Percentiles rank a stretch among this genome's conserved stretches.
These are phyloP conservation scores for Pelecanus crispus DNA, from an alignment of 2,113 vertebrate genomes.

Conservation along the genomic window DNA sequence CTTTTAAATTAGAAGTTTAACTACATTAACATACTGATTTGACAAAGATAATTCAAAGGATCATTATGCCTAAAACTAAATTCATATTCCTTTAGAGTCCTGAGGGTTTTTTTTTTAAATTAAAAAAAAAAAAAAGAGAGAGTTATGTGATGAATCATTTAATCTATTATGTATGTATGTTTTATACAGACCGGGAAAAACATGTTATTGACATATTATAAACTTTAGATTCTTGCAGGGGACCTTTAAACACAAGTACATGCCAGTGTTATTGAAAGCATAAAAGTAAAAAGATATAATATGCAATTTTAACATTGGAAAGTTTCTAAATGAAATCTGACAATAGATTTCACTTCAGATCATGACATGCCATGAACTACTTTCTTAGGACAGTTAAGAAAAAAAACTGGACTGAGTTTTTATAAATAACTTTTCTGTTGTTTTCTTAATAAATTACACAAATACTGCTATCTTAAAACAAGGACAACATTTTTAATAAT, in stretches of 20 bases:
- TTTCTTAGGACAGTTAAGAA: not conserved
- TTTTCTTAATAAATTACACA: not conserved
- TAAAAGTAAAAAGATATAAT: not conserved
- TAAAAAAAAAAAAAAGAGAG: not conserved
- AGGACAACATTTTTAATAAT: not conserved
- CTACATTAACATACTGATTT: not conserved
- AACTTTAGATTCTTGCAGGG: not conserved
- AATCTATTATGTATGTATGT: accelerated
- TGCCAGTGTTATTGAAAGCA: accelerated
- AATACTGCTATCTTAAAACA: not conserved
- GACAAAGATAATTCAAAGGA: not conserved
- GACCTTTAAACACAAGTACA: not conserved
- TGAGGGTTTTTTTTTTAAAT: not conserved
- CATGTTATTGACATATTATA: accelerated
- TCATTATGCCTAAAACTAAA: not conserved
- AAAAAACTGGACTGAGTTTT: not conserved
- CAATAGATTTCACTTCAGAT: not conserved
- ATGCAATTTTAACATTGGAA: not conserved
- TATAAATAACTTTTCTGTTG: not conserved
- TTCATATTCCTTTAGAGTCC: not conserved
- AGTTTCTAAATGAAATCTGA: not conserved
- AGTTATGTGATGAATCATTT: not conserved
- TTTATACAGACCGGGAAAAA: not conserved
- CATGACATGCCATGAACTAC: not conserved
- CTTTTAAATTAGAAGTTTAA: constrained; percentile 26